These are phyloP conservation scores for Choreutis nemorana DNA, from an alignment of 2,888 invertebrate species.

Conservation along the genomic window DNA sequence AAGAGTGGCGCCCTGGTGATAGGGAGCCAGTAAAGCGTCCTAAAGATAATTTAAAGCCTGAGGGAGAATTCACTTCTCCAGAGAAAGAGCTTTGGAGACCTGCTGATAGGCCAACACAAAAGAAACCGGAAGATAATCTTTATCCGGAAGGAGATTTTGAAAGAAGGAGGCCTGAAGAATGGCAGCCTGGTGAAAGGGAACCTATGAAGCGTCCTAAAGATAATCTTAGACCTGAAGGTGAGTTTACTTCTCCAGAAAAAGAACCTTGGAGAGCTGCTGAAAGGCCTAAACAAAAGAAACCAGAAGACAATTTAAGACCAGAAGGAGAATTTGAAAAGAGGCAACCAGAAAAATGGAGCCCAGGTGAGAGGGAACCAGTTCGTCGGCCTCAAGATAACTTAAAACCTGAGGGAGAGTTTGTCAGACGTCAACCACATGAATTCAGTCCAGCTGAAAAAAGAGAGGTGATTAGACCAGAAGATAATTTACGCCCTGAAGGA, in stretches of 20 bases:
- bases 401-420: constrained; percentile 61
- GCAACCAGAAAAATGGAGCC: constrained; percentile 38
- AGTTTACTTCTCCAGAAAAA: constrained; percentile 31
- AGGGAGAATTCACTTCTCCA: constrained; percentile 55
- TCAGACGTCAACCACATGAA: constrained; percentile 32
- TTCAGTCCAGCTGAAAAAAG: constrained; percentile 48
- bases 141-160: constrained; percentile 67
- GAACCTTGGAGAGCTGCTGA: constrained; percentile 43
- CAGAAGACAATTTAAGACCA: constrained; percentile 55
- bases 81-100: constrained; percentile 40
- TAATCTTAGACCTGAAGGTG: constrained; percentile 59
- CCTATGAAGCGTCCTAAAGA: constrained; percentile 55
- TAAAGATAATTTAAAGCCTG: constrained; percentile 60
- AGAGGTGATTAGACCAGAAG: constrained; percentile 33
- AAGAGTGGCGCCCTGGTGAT: constrained; percentile 45
- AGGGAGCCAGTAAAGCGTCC: constrained; percentile 30
- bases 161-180: constrained; percentile 34
- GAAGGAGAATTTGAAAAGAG: constrained; percentile 62
- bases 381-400: constrained; percentile 57
- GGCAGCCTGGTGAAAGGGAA: constrained; percentile 59
- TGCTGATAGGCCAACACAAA: constrained; percentile 49
- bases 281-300: constrained; percentile 41
- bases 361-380: constrained; percentile 40
- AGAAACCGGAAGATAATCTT: constrained; percentile 63
- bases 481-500: constrained; percentile 58